Conservation (phyloP, 2,797 vertebrate species). For the Parambassis ranga region DNA sequence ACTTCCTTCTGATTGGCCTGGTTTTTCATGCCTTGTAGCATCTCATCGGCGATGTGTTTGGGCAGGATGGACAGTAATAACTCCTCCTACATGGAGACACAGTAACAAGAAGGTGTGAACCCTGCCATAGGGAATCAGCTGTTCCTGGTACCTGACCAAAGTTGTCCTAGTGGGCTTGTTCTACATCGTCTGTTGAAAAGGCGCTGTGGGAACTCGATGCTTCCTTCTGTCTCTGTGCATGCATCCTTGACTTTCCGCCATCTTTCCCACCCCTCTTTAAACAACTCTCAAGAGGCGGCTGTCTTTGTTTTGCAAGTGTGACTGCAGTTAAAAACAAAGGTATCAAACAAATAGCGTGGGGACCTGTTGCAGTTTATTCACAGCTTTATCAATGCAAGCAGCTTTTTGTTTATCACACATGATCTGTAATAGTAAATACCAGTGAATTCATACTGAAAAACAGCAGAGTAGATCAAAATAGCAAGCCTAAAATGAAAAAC, state of each 20-base stretch:
- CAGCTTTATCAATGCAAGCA: too few relatives aligned
- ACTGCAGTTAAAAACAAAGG: neutral
- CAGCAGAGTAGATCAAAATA: neutral
- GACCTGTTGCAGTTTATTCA: neutral
- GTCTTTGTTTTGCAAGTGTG: constrained; percentile 24
- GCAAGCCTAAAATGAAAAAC: neutral
- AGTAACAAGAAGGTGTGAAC: neutral
- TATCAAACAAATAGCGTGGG: too few relatives aligned
- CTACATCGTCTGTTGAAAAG: constrained; percentile 8
- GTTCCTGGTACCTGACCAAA: constrained; percentile 31
- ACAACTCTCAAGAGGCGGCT: constrained; percentile 14
- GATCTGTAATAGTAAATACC: too few relatives aligned
- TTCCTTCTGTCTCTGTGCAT: neutral
- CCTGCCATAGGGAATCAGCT: too few relatives aligned
- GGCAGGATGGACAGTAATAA: constrained; percentile 95
- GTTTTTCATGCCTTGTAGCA: constrained; percentile 97
- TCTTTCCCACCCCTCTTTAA: neutral
- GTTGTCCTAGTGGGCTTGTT: constrained; percentile 43
- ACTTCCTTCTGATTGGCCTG: constrained; percentile 88
- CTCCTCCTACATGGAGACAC: constrained; percentile 81
- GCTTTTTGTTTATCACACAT: too few relatives aligned
- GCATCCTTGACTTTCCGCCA: neutral
- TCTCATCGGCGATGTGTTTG: constrained; percentile 97
- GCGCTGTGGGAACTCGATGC: constrained; percentile 57
- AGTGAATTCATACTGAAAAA: too few relatives aligned